Evolutionary conservation across 2,797 vertebrate species (phyloP), one percentile per base, ranked within the genome.

Genomic region (Valencia hispanica): DNA sequence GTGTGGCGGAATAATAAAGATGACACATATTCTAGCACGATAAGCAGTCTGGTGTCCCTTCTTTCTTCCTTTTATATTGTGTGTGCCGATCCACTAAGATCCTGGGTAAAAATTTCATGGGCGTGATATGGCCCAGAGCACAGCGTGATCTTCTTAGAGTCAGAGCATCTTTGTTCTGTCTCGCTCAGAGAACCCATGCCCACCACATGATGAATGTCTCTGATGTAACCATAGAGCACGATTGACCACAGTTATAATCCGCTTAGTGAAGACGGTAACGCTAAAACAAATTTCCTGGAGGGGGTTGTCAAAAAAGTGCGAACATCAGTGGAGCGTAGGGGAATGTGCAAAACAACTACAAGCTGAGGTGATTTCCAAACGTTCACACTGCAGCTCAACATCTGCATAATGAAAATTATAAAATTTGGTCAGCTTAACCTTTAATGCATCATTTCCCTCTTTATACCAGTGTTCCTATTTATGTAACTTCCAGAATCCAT

Each of bases 181-280:
- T 73, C 2, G 11, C 34, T 55, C n/a, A 48, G 17, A 75, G 48
- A 51, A 53, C 80, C 66, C 55, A 83, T 55, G 79, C 53, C 47
- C 41, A 84, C 53, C 88, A 85, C 81, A 85, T 85, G 84, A 88
- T 71, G 53, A 74, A 0, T 2, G 48, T 55, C 36, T 27, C 30
- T 85, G 70, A 83, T 73, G 68, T 53, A 72, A 76, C 75, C 74
- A 32, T 50, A 48, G 27, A 69, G 47, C 66, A 68, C 20, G 30
- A 63, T 72, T 86, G 17, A 47, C n/a, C 47, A 30, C 34, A 25
- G 11, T n/a, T 30, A 34, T 65, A 30, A 80, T 47, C 34, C 25
- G 61, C 32, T 70, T 6, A 5, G 53, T 17, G 25, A 12, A 79
- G 59, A 47, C 34, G 20, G 5, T 1, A 15, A 9, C 30, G 17